Conservation (phyloP, 2,113 vertebrate species). For the Pachycephala philippinensis region DNA sequence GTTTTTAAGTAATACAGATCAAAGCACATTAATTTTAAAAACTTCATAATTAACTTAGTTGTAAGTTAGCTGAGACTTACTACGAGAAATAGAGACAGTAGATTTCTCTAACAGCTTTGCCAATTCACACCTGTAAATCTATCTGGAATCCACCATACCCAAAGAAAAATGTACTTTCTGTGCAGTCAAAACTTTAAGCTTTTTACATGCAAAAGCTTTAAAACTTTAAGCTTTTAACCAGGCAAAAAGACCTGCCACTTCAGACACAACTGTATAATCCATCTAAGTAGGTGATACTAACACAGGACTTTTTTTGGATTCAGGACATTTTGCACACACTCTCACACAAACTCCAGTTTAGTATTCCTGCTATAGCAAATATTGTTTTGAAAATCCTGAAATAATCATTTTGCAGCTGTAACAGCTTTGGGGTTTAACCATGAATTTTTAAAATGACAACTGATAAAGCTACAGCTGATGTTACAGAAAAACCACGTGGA, state of each 20-base stretch:
- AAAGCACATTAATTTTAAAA: not conserved
- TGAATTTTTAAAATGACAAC: conserved; percentile 49
- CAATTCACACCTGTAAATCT: not conserved
- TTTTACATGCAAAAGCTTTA: not conserved
- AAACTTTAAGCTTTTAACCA: not conserved
- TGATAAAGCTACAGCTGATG: conserved; percentile 55
- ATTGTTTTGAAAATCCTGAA: conserved; percentile 40
- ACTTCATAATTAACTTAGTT: not conserved
- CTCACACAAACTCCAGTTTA: conserved; percentile 29
- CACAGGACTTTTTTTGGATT: not conserved
- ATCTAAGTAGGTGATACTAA: not conserved
- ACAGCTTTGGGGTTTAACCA: conserved; percentile 44
- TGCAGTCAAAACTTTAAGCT: not conserved
- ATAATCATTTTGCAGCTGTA: conserved; percentile 22
- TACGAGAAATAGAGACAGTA: not conserved
- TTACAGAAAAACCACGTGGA: conserved; percentile 29
- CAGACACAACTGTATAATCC: not conserved
- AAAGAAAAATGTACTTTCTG: not conserved
- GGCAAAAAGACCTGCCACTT: not conserved
- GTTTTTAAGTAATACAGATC: not conserved
- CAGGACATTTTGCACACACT: conserved; percentile 2
- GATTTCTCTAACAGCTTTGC: not conserved
- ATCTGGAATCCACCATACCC: not conserved
- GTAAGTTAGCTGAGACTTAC: not conserved
- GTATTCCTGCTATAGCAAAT: conserved; percentile 8